A percentile compares a stretch with the other conserved stretches of the same genome.
These are phyloP conservation scores for Xyrichtys novacula DNA, from an alignment of 2,797 vertebrate species.

Conservation along the genomic window DNA sequence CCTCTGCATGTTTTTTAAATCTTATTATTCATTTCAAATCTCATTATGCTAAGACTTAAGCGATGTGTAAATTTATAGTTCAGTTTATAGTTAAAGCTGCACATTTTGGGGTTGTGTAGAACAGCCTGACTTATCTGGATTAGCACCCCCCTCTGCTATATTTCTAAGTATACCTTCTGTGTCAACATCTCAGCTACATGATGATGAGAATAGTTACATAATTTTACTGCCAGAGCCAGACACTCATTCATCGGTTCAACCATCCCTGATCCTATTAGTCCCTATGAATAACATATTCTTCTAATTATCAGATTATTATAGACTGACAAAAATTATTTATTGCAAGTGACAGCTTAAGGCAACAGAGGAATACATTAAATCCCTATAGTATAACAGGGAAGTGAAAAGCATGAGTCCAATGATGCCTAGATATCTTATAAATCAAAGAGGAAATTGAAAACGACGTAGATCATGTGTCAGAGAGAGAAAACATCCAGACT, in stretches of 20 bases:
- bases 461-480: constrained; percentile 11
- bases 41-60: constrained; percentile 50
- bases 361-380: constrained; percentile 11
- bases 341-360: constrained; percentile 34
- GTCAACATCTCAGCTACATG: constrained; percentile 25
- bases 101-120: constrained; percentile 37
- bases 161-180: constrained; percentile 43
- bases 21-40: constrained; percentile 50
- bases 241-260: constrained; percentile 32
- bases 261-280: constrained; percentile 45
- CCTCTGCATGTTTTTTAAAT: constrained; percentile 26
- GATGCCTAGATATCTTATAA: constrained; percentile 8
- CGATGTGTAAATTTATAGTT: constrained; percentile 49
- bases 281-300: constrained; percentile 49
- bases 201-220: constrained; percentile 18
- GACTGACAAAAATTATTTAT: constrained; percentile 30
- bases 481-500: constrained; percentile 1
- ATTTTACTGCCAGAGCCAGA: constrained; percentile 29
- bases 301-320: constrained; percentile 50
- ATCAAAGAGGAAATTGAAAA: constrained; percentile 32
- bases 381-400: constrained; percentile 16
- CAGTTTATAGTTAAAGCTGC: constrained; percentile 4
- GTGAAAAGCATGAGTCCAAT: constrained; percentile 33
- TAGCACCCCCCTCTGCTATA: constrained; percentile 32
- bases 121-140: constrained; percentile 45